Percentiles rank a stretch among this genome's conserved stretches.
phyloP scores from a whole-genome alignment of 2,888 invertebrate genomes.

The Dryobota labecula region DNA sequence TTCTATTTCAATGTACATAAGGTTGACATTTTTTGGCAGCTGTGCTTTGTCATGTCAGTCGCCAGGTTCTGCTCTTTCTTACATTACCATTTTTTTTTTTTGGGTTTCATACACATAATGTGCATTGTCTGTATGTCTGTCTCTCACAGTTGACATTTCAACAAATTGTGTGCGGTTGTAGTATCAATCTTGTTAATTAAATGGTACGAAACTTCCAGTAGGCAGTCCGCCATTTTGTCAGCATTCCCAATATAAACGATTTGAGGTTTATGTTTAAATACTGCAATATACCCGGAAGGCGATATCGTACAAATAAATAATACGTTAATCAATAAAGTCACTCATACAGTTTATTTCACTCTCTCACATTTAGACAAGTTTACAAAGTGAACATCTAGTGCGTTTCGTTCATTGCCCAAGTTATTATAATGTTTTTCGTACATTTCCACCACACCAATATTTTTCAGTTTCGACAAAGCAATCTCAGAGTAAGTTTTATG shows the following conservation, averaged over 20 bases:
- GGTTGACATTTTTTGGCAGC: not conserved
- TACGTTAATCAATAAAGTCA: constrained; percentile 22
- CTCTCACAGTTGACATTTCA: not conserved
- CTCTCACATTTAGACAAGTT: constrained; percentile 15
- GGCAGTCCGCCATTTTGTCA: constrained; percentile 5
- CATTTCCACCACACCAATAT: constrained; percentile 10
- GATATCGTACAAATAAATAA: constrained; percentile 52
- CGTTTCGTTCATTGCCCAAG: constrained; percentile 10
- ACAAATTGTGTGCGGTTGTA: not conserved
- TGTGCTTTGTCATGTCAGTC: not conserved
- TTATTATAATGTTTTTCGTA: not conserved
- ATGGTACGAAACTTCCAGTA: not conserved
- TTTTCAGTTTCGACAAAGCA: constrained; percentile 9
- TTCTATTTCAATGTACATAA: not conserved
- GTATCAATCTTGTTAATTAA: not conserved
- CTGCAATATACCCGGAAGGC: constrained; percentile 31
- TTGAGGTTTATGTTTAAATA: constrained; percentile 38
- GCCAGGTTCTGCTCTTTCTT: no score
- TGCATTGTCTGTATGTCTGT: not conserved
- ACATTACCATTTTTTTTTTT: not conserved
- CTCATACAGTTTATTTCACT: constrained; percentile 40
- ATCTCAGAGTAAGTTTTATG: constrained; percentile 15
- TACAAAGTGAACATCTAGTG: constrained; percentile 21
- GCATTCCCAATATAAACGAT: constrained; percentile 37
- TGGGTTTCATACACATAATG: not conserved